A percentile compares a stretch with the other conserved stretches of the same genome.
Evolutionary conservation across 2,797 vertebrate genomes (phyloP).

Genomic region (Silurus lanzhouensis): DNA sequence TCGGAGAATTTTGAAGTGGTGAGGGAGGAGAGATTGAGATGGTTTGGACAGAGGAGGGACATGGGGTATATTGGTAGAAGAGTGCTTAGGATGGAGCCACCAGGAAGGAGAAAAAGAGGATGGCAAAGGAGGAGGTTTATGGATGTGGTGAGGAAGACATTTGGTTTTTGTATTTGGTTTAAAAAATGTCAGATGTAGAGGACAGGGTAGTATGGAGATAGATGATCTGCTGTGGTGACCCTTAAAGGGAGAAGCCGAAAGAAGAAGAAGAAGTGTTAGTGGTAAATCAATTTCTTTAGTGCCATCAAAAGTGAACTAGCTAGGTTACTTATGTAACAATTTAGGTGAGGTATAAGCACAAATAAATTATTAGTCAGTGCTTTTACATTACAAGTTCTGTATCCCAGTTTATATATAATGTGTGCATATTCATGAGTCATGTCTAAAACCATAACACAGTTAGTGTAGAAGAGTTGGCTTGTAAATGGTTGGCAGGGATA

Average conservation of each 20-base stretch:
- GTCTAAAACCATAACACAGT: not conserved
- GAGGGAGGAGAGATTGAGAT: too few species aligned
- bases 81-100: too few species aligned
- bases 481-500: not conserved
- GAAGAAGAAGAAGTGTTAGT: not conserved
- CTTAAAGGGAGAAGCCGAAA: too few species aligned
- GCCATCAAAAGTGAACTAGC: not conserved
- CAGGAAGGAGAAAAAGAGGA: too few species aligned
- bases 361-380: not conserved
- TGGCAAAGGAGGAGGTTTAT: too few species aligned
- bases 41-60: too few species aligned
- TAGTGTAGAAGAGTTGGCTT: not conserved
- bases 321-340: not conserved
- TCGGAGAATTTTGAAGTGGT: not conserved
- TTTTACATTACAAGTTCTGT: not conserved
- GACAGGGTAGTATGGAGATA: too few species aligned
- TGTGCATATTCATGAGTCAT: not conserved
- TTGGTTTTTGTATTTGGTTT: too few species aligned
- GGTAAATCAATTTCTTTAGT: not conserved
- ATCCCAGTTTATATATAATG: not conserved
- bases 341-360: not conserved
- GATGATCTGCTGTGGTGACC: too few species aligned
- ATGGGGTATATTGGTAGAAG: too few species aligned
- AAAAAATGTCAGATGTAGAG: too few species aligned
- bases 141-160: too few species aligned